Evolutionary conservation across 2,797 vertebrate species (phyloP).

Genomic region (Pangasius krempfi): DNA sequence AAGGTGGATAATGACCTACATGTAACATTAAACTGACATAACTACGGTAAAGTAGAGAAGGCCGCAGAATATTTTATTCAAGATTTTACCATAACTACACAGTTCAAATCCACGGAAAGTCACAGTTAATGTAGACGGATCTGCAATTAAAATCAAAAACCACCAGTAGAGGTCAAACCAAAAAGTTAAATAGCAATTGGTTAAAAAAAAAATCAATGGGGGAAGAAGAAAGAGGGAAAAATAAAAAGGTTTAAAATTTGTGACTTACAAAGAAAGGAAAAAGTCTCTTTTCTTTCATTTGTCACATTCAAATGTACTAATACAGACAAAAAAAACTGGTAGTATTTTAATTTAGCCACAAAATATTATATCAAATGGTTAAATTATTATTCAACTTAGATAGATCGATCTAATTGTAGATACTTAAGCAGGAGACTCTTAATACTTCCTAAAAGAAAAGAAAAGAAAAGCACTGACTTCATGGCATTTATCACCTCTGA

Average conservation of each 20-base stretch:
- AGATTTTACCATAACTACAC: not conserved
- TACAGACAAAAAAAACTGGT: not conserved
- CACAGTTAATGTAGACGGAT: not conserved
- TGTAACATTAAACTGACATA: conserved; percentile 46
- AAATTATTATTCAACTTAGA: not conserved
- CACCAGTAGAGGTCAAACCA: not conserved
- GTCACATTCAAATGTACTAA: too few species aligned
- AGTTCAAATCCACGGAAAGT: not conserved
- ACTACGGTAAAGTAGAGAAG: conserved; percentile 11
- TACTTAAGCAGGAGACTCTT: not conserved
- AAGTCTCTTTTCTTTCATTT: too few species aligned
- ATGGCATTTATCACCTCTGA: not conserved
- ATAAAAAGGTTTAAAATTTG: too few species aligned
- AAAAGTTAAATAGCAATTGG: not conserved
- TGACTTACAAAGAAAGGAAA: too few species aligned
- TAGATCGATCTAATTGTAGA: not conserved
- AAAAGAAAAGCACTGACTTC: too few species aligned
- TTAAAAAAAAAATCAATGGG: not conserved
- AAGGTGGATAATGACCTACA: conserved; percentile 51
- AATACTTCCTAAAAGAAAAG: not conserved
- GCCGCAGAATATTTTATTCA: not conserved
- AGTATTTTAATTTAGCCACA: not conserved
- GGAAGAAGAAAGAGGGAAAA: not conserved
- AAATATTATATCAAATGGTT: not conserved
- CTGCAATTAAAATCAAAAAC: not conserved